Conservation (phyloP, 2,113 vertebrate genomes). For the Taxidea taxus region DNA sequence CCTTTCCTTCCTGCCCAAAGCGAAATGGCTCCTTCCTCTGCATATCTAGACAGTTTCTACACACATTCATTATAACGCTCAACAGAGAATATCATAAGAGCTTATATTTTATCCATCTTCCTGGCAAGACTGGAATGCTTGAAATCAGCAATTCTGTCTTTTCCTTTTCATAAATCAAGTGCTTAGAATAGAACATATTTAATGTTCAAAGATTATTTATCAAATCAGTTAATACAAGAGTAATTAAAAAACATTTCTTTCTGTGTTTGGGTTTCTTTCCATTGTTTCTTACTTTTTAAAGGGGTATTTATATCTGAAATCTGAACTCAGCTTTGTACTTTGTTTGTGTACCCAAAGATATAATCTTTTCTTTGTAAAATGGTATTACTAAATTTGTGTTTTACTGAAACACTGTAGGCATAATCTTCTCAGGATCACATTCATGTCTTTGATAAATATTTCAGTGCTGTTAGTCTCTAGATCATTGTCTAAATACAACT, state of each 20-base stretch:
- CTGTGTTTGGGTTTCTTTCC: background rate
- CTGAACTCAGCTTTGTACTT: background rate
- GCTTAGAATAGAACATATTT: background rate
- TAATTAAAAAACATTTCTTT: background rate
- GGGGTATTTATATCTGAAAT: background rate
- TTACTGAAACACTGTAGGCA: background rate
- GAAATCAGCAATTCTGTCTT: background rate
- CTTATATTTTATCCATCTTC: background rate
- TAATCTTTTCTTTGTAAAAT: background rate
- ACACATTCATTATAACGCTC: background rate
- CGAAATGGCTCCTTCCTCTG: background rate
- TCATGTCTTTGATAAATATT: conserved; percentile 41
- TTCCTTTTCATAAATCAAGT: background rate
- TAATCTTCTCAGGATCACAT: background rate
- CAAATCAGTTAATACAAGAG: background rate
- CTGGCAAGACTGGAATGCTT: background rate
- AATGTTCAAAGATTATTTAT: background rate
- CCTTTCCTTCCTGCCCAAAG: background rate
- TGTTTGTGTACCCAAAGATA: background rate
- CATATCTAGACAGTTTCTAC: background rate
- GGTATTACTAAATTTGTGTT: background rate
- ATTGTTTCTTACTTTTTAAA: background rate
- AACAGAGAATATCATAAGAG: background rate
- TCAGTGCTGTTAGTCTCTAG: background rate
- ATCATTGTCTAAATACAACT: conserved; percentile 22